These are phyloP conservation scores for Abramis brama DNA, from an alignment of 2,113 vertebrate species.

Conservation along the genomic window DNA sequence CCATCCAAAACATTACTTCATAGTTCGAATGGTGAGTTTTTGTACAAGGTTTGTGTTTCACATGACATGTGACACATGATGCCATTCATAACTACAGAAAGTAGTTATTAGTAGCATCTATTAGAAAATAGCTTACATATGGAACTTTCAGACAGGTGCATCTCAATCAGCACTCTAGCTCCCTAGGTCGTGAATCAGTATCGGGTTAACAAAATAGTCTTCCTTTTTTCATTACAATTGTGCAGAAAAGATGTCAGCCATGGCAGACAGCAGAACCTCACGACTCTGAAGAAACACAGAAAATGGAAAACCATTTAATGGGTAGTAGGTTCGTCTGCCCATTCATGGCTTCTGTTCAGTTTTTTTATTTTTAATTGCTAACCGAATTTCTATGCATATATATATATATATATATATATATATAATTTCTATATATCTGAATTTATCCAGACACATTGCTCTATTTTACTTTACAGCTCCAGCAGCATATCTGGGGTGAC, in stretches of 20 bases:
- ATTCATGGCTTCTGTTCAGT: background rate
- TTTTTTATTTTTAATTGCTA: background rate
- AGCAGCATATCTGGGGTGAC: background rate
- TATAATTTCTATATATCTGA: too few relatives aligned
- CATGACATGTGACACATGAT: background rate
- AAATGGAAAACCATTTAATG: conserved; percentile 32
- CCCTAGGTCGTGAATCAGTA: too few relatives aligned
- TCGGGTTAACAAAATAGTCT: background rate
- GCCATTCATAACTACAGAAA: background rate
- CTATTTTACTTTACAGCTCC: conserved; percentile 1
- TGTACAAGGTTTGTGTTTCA: background rate
- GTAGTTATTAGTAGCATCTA: background rate
- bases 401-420: too few relatives aligned
- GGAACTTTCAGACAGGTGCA: background rate
- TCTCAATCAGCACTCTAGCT: too few relatives aligned
- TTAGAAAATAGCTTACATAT: background rate
- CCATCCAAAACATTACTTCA: conserved; percentile 68
- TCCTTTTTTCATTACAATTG: background rate
- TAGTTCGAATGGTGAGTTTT: conserved; percentile 68
- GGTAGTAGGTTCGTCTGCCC: conserved; percentile 53
- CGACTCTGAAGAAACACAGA: conserved; percentile 35
- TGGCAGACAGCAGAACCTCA: conserved; percentile 59
- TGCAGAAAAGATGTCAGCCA: conserved; percentile 75
- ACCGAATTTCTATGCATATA: background rate
- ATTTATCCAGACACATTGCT: background rate